A percentile compares a stretch with the other conserved stretches of the same genome.
Conservation (phyloP, 2,113 vertebrate species). For the Strix aluco region DNA sequence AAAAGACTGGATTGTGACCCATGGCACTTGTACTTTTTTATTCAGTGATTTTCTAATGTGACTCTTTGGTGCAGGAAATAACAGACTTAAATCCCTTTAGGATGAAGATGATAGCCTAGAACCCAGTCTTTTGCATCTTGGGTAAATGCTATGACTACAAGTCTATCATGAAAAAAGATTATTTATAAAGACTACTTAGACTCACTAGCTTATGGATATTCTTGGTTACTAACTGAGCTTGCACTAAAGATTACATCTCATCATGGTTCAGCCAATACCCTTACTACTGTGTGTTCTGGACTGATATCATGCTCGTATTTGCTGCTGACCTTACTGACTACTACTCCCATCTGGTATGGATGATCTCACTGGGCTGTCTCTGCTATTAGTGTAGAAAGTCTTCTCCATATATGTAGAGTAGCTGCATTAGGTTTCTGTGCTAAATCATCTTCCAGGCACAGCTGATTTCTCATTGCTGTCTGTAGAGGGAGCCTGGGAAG, state of each 20-base stretch:
- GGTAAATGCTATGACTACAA: not conserved
- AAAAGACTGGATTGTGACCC: not conserved
- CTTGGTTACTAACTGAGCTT: not conserved
- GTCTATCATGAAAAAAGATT: not conserved
- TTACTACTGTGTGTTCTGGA: not conserved
- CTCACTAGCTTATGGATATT: rapidly evolving
- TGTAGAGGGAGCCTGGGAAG: not conserved
- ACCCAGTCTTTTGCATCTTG: not conserved
- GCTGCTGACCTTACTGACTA: not conserved
- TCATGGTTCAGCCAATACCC: rapidly evolving
- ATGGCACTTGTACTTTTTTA: not conserved
- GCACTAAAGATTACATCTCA: not conserved
- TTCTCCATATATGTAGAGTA: not conserved
- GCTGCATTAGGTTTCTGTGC: not conserved
- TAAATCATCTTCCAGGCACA: not conserved
- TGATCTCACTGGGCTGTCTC: not conserved
- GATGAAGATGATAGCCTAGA: not conserved
- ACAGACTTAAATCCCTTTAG: not conserved
- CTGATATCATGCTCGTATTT: not conserved
- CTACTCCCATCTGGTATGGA: not conserved
- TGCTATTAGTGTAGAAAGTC: not conserved
- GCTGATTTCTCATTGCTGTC: not conserved
- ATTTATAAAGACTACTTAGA: not conserved
- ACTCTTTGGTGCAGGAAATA: not conserved
- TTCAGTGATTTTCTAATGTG: not conserved